Evolutionary conservation across 2,113 vertebrate species (phyloP).

Genomic region (Tragulus kanchil): DNA sequence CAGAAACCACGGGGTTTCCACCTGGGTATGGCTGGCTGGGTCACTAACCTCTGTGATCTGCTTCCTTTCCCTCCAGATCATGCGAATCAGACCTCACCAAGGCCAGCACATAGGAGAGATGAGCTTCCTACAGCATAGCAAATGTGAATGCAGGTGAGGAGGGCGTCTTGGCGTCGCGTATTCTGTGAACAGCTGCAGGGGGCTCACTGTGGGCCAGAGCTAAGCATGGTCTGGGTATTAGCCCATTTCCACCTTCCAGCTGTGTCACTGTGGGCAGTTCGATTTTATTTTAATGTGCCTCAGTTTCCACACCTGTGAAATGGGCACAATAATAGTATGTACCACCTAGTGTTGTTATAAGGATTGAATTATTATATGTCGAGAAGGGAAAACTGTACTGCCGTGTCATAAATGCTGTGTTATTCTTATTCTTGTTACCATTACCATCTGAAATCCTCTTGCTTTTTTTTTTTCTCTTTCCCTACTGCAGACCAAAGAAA

Average conservation of each 20-base stretch:
- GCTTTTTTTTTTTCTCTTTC: slow-evolving; percentile 85
- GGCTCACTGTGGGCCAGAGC: not conserved
- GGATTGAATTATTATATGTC: not conserved
- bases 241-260: not conserved
- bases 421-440: not conserved
- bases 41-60: slow-evolving; percentile 80
- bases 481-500: slow-evolving; percentile 94
- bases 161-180: not conserved
- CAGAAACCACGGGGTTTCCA: slow-evolving; percentile 73
- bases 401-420: fast-evolving
- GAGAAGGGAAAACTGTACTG: not conserved
- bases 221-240: no score
- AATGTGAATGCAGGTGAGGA: slow-evolving; percentile 99
- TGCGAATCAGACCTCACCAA: slow-evolving; percentile 94
- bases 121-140: slow-evolving; percentile 98
- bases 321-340: not conserved
- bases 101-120: slow-evolving; percentile 93
- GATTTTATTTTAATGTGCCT: not conserved
- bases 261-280: not conserved
- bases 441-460: slow-evolving; percentile 56
- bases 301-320: not conserved
- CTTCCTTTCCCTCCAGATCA: slow-evolving; percentile 91
- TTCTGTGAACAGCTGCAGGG: not conserved
- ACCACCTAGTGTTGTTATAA: not conserved
- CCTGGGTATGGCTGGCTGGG: slow-evolving; percentile 84